Percentiles rank a stretch among this genome's conserved stretches.
Evolutionary conservation across 1,140 invertebrate genomes (phyloP).

Genomic region (Zaprionus vittiger): DNA sequence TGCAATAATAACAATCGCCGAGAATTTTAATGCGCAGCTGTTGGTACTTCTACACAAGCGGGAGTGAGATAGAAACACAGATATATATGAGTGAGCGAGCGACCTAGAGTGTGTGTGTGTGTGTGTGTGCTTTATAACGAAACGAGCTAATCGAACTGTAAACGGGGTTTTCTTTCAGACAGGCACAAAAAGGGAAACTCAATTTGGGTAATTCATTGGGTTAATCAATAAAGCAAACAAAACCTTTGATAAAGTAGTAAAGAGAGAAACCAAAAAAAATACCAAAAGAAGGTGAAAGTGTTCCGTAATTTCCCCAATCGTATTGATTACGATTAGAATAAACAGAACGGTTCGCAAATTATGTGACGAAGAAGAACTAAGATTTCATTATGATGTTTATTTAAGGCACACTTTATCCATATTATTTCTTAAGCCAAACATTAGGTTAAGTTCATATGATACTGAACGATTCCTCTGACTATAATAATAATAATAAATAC

Average conservation of each 20-base stretch:
- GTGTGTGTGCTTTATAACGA: constrained; percentile 12
- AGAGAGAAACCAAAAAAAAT: neutral
- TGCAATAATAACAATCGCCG: constrained; percentile 98
- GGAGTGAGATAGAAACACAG: neutral
- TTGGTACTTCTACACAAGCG: constrained; percentile 91
- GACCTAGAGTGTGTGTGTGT: neutral
- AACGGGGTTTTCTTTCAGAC: constrained; percentile 4
- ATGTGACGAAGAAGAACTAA: neutral
- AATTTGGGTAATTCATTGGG: constrained; percentile 9
- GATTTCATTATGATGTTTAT: neutral
- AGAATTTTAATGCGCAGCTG: constrained; percentile 97
- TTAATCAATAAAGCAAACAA: constrained; percentile 10
- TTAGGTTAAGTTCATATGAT: no score
- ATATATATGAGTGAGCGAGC: neutral
- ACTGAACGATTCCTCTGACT: no score
- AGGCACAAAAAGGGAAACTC: neutral
- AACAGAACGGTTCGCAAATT: no score
- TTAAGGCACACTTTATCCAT: no score
- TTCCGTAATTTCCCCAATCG: neutral
- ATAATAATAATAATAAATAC: no score
- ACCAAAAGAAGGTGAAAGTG: neutral
- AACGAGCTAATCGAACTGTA: constrained; percentile 37
- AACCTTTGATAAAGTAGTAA: neutral
- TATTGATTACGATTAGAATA: neutral
- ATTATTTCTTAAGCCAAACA: no score